Evolutionary conservation across 2,113 vertebrate genomes (phyloP).

Genomic region (Clupea harengus): DNA sequence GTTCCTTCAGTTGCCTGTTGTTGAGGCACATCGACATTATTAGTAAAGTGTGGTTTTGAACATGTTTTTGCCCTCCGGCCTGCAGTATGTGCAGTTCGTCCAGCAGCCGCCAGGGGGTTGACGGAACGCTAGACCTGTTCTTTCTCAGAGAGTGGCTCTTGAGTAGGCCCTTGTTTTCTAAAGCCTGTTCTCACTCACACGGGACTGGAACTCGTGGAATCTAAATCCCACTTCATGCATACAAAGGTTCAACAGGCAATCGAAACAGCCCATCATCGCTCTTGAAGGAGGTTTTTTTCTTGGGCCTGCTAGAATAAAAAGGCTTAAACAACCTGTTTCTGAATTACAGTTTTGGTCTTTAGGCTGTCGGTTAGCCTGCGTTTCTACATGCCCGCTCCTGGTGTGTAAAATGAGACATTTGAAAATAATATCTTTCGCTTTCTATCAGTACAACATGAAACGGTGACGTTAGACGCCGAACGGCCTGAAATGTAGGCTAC

Average conservation of each 20-base stretch:
- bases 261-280: not conserved
- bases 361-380: not conserved
- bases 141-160: not conserved
- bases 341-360: not conserved
- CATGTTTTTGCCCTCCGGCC: not conserved
- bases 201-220: not conserved
- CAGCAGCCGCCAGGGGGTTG: not conserved
- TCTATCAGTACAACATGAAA: not conserved
- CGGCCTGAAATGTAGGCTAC: not conserved
- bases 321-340: not conserved
- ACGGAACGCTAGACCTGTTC: not conserved
- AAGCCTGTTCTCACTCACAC: not conserved
- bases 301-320: not conserved
- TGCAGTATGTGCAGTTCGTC: not conserved
- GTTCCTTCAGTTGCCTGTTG: not conserved
- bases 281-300: not conserved
- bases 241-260: not conserved
- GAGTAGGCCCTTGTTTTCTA: not conserved
- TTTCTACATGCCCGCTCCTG: not conserved
- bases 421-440: conserved; percentile 5
- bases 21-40: not conserved
- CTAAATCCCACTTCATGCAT: not conserved
- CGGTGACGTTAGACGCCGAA: not conserved
- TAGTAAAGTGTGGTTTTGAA: not conserved
- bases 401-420: not conserved